Percentiles rank a stretch among this genome's conserved stretches.
Conservation (phyloP, 2,888 invertebrate genomes). For the Melikaiella ostensackeni region DNA sequence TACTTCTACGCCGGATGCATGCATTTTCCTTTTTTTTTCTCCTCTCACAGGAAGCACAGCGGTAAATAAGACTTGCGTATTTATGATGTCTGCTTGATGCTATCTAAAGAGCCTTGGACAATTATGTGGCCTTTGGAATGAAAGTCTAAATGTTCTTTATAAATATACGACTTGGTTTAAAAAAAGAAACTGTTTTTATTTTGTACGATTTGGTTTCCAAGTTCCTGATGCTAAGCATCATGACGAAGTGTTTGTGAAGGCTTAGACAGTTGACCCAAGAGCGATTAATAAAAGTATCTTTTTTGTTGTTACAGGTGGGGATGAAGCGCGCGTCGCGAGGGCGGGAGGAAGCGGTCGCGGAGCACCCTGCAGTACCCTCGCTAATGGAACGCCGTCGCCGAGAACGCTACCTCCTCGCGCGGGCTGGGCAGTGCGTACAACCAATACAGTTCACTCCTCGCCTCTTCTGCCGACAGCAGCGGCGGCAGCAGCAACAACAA, state of each 20-base stretch:
- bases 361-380: conserved; percentile 72
- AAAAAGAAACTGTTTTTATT: neutral
- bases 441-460: conserved; percentile 62
- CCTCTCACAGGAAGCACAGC: neutral
- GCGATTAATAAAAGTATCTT: conserved; percentile 13
- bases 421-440: conserved; percentile 73
- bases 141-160: neutral
- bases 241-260: too few species aligned
- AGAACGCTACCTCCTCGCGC: conserved; percentile 74
- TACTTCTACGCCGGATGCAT: conserved; percentile 26
- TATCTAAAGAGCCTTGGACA: conserved; percentile 24
- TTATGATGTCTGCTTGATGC: neutral
- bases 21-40: conserved; percentile 5
- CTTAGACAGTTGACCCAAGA: conserved; percentile 10
- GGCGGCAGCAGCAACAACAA: conserved; percentile 49
- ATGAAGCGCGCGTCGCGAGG: conserved; percentile 77
- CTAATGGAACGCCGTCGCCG: conserved; percentile 76
- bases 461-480: conserved; percentile 55
- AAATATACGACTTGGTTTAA: neutral
- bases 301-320: conserved; percentile 72
- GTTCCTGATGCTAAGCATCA: too few species aligned
- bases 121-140: neutral
- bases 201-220: neutral
- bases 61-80: conserved; percentile 31
- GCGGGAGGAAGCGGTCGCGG: conserved; percentile 77